Percentiles rank a stretch among this genome's conserved stretches.
These are phyloP conservation scores for Drosophila littoralis DNA, from an alignment of 1,140 invertebrate species.

Conservation along the genomic window DNA sequence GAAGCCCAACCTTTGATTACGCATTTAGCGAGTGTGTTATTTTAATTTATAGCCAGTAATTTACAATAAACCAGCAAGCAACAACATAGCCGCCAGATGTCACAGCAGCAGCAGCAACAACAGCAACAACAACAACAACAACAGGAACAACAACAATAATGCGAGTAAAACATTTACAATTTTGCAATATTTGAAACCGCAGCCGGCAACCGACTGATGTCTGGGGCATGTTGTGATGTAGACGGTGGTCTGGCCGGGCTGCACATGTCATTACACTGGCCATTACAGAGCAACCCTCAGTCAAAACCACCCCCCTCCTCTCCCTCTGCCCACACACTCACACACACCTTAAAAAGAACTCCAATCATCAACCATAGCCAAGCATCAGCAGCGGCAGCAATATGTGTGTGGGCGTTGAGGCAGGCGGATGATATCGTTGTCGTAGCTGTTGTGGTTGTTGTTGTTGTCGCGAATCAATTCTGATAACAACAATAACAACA, in stretches of 20 bases:
- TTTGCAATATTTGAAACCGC: slow-evolving; percentile 78
- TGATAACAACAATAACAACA: slow-evolving; percentile 59
- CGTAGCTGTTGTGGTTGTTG: slow-evolving; percentile 38
- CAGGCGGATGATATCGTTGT: slow-evolving; percentile 62
- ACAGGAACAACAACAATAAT: neutral
- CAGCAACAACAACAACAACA: neutral
- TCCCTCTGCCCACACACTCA: neutral
- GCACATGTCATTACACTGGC: slow-evolving; percentile 54
- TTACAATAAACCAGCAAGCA: slow-evolving; percentile 70
- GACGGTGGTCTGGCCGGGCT: slow-evolving; percentile 33
- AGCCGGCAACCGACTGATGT: slow-evolving; percentile 33
- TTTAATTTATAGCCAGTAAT: slow-evolving; percentile 76
- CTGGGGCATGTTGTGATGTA: slow-evolving; percentile 12
- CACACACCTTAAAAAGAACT: neutral
- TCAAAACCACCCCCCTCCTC: too few relatives aligned
- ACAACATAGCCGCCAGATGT: slow-evolving; percentile 56
- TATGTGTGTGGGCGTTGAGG: slow-evolving; percentile 1
- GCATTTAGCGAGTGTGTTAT: slow-evolving; percentile 75
- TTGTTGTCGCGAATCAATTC: slow-evolving; percentile 64
- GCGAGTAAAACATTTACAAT: slow-evolving; percentile 60
- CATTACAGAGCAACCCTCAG: slow-evolving; percentile 26
- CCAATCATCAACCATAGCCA: slow-evolving; percentile 17
- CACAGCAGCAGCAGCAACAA: slow-evolving; percentile 9
- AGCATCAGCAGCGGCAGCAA: slow-evolving; percentile 10
- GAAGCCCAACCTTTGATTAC: slow-evolving; percentile 53